Conservation (phyloP, 2,888 invertebrate genomes). For the Matsumyia berberina region DNA sequence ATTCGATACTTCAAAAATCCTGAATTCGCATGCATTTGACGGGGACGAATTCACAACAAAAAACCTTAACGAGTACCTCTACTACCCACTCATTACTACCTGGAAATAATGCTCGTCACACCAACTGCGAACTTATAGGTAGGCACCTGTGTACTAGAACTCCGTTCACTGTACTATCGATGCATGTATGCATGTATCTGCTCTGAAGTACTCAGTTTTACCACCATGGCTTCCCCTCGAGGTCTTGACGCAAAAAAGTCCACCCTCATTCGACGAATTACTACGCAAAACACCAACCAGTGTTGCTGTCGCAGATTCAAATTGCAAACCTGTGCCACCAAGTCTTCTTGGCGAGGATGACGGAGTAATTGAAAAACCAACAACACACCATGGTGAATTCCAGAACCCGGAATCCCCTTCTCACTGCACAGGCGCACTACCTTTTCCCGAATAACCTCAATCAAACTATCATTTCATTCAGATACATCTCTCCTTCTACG, state of each 20-base stretch:
- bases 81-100: neutral
- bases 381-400: slow-evolving; percentile 12
- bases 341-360: neutral
- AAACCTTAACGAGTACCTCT: slow-evolving; percentile 1
- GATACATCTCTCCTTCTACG: slow-evolving; percentile 13
- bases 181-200: neutral
- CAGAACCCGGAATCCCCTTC: neutral
- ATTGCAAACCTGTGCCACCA: neutral
- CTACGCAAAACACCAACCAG: slow-evolving; percentile 4
- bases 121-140: neutral
- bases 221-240: slow-evolving; percentile 33
- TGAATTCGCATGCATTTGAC: no score
- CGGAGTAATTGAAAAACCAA: neutral
- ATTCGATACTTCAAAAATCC: no score
- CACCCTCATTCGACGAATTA: slow-evolving; percentile 1
- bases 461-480: slow-evolving; percentile 60
- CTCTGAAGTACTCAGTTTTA: slow-evolving; percentile 10
- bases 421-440: slow-evolving; percentile 48
- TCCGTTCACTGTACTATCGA: neutral
- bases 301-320: slow-evolving; percentile 7
- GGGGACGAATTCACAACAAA: slow-evolving; percentile 7
- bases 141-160: slow-evolving; percentile 11
- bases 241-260: slow-evolving; percentile 1
- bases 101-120: neutral
- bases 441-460: slow-evolving; percentile 7